Evolutionary conservation across 2,113 vertebrate species (phyloP).

Genomic region (Peromyscus leucopus): DNA sequence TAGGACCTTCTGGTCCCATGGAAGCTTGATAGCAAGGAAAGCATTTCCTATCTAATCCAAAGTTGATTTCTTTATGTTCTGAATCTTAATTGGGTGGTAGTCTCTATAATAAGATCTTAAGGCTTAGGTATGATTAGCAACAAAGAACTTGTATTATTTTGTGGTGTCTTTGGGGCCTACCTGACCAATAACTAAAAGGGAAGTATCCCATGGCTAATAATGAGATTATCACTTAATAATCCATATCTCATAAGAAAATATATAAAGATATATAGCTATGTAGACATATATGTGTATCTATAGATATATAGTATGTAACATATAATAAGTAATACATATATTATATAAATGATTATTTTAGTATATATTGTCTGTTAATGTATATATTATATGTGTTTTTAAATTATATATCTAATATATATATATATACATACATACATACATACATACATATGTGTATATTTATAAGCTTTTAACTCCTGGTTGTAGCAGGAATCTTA

Average conservation of each 20-base stretch:
- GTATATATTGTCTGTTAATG: background rate
- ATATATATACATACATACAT: too few species aligned
- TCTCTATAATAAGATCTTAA: background rate
- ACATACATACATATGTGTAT: too few species aligned
- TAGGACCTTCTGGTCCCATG: background rate
- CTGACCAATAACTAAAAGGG: background rate
- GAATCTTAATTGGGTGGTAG: background rate
- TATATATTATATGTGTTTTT: too few species aligned
- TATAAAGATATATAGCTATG: too few species aligned
- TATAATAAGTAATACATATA: background rate
- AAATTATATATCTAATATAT: background rate
- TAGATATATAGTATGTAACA: background rate
- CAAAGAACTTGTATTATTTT: background rate
- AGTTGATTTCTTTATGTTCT: background rate
- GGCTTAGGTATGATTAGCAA: background rate
- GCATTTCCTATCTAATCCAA: background rate
- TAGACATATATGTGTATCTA: background rate
- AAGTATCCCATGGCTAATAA: background rate
- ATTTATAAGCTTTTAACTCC: too few species aligned
- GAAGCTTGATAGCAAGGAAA: background rate
- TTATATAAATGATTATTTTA: background rate
- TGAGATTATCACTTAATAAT: background rate
- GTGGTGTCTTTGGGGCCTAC: background rate
- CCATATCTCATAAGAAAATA: background rate
- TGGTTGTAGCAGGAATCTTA: too few species aligned